Conservation (phyloP, 2,888 invertebrate species). For the Pyrrhia umbra region DNA sequence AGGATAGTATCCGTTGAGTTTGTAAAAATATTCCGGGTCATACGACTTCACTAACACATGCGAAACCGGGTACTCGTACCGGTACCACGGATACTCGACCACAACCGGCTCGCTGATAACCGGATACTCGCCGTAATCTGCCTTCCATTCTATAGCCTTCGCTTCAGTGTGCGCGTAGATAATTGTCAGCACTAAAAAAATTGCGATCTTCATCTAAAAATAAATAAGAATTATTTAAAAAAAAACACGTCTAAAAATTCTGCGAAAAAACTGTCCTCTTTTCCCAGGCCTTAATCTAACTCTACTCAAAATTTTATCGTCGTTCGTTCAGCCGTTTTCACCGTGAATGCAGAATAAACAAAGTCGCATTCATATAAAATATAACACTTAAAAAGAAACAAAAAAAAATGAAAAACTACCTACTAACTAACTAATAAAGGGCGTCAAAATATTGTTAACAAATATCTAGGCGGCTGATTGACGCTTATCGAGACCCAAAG, state of each 20-base stretch:
- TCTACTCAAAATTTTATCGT: too few relatives aligned
- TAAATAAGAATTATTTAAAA: too few relatives aligned
- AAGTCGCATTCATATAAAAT: too few relatives aligned
- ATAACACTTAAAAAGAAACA: too few relatives aligned
- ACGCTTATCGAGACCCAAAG: too few relatives aligned
- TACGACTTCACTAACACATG: conserved; percentile 28
- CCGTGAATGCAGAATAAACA: too few relatives aligned
- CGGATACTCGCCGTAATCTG: conserved; percentile 61
- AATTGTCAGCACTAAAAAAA: conserved; percentile 54
- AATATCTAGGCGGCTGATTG: too few relatives aligned
- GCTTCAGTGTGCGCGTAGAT: conserved; percentile 41
- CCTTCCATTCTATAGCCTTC: conserved; percentile 59
- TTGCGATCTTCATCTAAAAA: conserved; percentile 66
- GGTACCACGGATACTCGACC: conserved; percentile 18
- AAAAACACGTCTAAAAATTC: neutral
- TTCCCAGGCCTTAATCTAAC: too few relatives aligned
- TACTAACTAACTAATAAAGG: too few relatives aligned
- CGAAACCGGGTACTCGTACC: neutral
- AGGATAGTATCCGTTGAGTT: conserved; percentile 67
- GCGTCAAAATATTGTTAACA: too few relatives aligned
- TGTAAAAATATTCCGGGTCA: conserved; percentile 66
- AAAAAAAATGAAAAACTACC: too few relatives aligned
- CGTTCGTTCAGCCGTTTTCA: too few relatives aligned
- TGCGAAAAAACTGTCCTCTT: neutral
- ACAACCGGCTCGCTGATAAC: conserved; percentile 30